Base-by-base conservation (phyloP, 2,888 invertebrate genomes). In the Meteorus colon region DNA sequence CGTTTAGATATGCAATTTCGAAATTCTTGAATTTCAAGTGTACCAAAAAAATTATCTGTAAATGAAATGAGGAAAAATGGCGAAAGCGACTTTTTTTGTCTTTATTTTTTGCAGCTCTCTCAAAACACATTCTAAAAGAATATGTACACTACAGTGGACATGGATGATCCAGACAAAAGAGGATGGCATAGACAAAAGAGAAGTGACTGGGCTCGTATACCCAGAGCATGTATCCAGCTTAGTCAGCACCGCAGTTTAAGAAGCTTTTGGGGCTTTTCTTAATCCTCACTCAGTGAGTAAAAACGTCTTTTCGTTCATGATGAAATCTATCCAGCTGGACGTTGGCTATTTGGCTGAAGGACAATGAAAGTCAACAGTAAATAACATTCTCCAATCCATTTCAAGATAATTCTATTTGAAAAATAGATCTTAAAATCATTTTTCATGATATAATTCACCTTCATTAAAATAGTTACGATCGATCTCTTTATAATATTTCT, bases 141-240 rank as follows among this genome's bases (percentile, higher is more conserved):
- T 24, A 55, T 55, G 19, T 19, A 19, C 8, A 19, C 70, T 70
- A 71, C 63, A 19, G 78, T 77, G 80, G 62, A 63, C 71, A 65
- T 86, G 85, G 81, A 84, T 86, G 87, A 87, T 87, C 86, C 83
- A 86, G 87, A 88, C 87, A 86, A 87, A 88, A 87, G 85, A 86
- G 85, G 82, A 83, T 66, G 73, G 82, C n/a, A 48, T n/a, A n/a
- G 48, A 48, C 48, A 75, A 73, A 75, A 71, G 71, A 71, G 55
- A 71, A 70, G 45, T 71, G 73, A 76, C 72, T 69, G 70, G 70
- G 59, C 31, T 73, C 66, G 77, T 77, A 80, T 79, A 66, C 76
- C 87, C 86, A 86, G 86, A 19, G 84, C 86, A 89, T 89, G 89
- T 89, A 89, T 88, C 87, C 88, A 87, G 89, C 88, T 89, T 89